Evolutionary conservation across 2,113 vertebrate species (phyloP).

Genomic region (Nibea albiflora): DNA sequence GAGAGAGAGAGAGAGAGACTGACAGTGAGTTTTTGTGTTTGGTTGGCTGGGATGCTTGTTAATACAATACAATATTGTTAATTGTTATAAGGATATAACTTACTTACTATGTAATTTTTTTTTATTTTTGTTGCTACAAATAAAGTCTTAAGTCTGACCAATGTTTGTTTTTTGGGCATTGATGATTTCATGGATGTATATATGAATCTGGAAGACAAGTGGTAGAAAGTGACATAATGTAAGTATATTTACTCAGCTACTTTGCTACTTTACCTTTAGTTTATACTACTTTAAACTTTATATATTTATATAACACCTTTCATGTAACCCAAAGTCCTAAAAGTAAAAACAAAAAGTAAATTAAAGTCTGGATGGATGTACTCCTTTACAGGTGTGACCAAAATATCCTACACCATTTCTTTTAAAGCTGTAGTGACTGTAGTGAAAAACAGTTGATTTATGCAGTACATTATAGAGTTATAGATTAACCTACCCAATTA

Average conservation of each 20-base stretch:
- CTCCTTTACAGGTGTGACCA: background rate
- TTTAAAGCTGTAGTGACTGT: background rate
- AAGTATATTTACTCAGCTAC: background rate
- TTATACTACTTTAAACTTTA: background rate
- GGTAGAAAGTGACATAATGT: background rate
- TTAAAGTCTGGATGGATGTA: background rate
- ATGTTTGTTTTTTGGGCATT: background rate
- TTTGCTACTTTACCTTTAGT: background rate
- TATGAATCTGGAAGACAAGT: background rate
- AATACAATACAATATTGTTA: too few relatives aligned
- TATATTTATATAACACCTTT: too few relatives aligned
- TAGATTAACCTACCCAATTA: too few relatives aligned
- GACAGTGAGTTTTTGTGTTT: background rate
- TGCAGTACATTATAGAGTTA: too few relatives aligned
- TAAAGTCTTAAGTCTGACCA: background rate
- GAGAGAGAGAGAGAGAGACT: background rate
- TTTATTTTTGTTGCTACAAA: background rate
- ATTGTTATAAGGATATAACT: background rate
- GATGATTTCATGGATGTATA: background rate
- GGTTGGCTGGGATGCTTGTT: background rate
- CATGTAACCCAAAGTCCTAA: too few relatives aligned
- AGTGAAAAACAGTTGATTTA: too few relatives aligned
- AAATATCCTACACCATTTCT: background rate
- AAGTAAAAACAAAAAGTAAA: too few relatives aligned
- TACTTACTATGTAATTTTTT: background rate